Evolutionary conservation across 2,113 vertebrate genomes (phyloP).

Genomic region (Gulo gulo): DNA sequence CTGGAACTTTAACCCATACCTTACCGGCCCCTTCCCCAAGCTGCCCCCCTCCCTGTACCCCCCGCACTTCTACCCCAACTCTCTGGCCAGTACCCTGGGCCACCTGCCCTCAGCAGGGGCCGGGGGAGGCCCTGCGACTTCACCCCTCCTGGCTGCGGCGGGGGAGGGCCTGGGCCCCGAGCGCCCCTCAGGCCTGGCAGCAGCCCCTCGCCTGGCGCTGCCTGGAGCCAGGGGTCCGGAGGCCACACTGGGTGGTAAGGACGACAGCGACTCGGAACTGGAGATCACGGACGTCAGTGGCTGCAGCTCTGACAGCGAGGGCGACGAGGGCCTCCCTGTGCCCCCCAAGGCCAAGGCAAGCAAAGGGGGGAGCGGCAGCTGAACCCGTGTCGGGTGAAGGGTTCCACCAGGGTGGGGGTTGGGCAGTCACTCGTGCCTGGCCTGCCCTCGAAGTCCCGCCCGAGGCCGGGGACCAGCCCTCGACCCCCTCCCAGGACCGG

Average conservation of each 20-base stretch:
- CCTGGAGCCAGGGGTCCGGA: constrained; percentile 16
- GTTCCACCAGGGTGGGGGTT: constrained; percentile 69
- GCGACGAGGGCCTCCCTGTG: constrained; percentile 79
- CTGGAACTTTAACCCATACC: constrained; percentile 94
- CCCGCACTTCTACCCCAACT: constrained; percentile 92
- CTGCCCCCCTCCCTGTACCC: constrained; percentile 91
- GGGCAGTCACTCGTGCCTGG: neutral
- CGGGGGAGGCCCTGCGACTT: constrained; percentile 79
- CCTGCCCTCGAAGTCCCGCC: neutral
- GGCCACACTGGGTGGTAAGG: constrained; percentile 84
- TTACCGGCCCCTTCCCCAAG: constrained; percentile 92
- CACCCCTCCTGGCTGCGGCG: constrained; percentile 24
- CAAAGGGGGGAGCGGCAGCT: constrained; percentile 74
- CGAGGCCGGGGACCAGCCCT: constrained; percentile 58
- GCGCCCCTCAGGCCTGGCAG: constrained; percentile 71
- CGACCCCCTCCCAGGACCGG: constrained; percentile 59
- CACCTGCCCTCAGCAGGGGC: constrained; percentile 87
- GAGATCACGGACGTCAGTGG: constrained; percentile 94
- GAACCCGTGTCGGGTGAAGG: constrained; percentile 39
- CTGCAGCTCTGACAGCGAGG: constrained; percentile 93
- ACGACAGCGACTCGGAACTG: constrained; percentile 92
- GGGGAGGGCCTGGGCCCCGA: constrained; percentile 78
- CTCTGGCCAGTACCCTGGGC: constrained; percentile 87
- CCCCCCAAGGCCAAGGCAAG: constrained; percentile 63
- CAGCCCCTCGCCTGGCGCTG: constrained; percentile 78